These are phyloP conservation scores for Trichonephila clavipes DNA, from an alignment of 1,140 invertebrate genomes.

Conservation along the genomic window DNA sequence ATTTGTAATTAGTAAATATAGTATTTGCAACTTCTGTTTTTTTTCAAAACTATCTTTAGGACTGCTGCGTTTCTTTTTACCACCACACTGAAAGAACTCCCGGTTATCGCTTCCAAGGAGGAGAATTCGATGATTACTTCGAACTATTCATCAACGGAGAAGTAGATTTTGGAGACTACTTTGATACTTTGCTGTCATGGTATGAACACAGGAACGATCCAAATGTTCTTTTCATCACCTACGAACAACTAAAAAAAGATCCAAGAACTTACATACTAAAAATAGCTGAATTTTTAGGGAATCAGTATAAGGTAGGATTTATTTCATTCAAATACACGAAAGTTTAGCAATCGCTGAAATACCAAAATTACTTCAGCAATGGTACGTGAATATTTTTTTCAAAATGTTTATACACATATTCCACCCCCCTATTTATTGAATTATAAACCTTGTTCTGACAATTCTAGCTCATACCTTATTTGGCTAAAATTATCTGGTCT, in stretches of 20 bases:
- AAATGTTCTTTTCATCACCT: slow-evolving; percentile 79
- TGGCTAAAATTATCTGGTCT: too few species aligned
- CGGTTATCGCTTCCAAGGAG: slow-evolving; percentile 69
- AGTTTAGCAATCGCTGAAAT: too few species aligned
- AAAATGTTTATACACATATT: too few species aligned
- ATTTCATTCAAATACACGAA: too few species aligned
- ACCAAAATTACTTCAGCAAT: too few species aligned
- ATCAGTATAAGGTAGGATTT: slow-evolving; percentile 27
- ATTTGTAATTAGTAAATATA: too few species aligned
- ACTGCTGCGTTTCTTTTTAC: slow-evolving; percentile 80
- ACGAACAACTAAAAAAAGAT: slow-evolving; percentile 69
- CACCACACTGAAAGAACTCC: slow-evolving; percentile 67
- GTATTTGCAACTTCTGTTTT: too few species aligned
- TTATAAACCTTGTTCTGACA: too few species aligned
- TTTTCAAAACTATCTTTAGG: neutral
- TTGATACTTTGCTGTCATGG: slow-evolving; percentile 80
- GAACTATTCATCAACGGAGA: slow-evolving; percentile 79
- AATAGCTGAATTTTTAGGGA: slow-evolving; percentile 80
- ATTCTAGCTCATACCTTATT: too few species aligned
- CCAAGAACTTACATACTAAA: slow-evolving; percentile 5
- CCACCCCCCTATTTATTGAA: too few species aligned
- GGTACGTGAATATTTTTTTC: too few species aligned
- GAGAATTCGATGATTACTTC: slow-evolving; percentile 80
- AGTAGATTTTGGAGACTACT: slow-evolving; percentile 80
- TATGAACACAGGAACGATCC: slow-evolving; percentile 66